A percentile compares a stretch with the other conserved stretches of the same genome.
These are phyloP conservation scores for Pelosia muscerda DNA, from an alignment of 2,888 invertebrate species.

Conservation along the genomic window DNA sequence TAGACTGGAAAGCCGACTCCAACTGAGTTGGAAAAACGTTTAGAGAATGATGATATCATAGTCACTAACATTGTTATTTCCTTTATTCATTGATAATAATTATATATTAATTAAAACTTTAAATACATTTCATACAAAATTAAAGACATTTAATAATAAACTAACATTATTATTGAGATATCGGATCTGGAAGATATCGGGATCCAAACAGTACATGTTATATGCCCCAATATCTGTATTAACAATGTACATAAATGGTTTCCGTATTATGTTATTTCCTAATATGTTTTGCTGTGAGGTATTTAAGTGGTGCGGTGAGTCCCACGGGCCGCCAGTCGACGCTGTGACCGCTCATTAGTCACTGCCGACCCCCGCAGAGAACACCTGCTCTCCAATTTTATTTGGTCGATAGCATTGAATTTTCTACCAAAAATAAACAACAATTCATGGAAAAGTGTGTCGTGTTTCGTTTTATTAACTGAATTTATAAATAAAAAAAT, in stretches of 20 bases:
- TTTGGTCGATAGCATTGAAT: slow-evolving; percentile 58
- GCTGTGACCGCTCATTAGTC: slow-evolving; percentile 73
- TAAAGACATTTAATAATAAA: no score
- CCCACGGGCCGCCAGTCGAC: slow-evolving; percentile 62
- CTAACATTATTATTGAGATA: no score
- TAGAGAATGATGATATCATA: no score
- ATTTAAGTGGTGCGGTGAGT: slow-evolving; percentile 52
- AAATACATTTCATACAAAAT: no score
- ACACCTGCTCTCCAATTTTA: slow-evolving; percentile 64
- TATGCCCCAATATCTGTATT: no score
- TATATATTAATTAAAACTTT: no score
- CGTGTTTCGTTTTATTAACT: neutral
- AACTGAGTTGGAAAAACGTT: no score
- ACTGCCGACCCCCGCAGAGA: slow-evolving; percentile 57
- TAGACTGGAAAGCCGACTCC: no score
- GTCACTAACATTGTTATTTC: no score
- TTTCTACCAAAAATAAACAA: slow-evolving; percentile 57
- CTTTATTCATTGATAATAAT: no score
- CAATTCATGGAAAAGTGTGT: neutral
- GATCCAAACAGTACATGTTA: no score
- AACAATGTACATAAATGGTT: slow-evolving; percentile 12
- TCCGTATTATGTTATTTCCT: slow-evolving; percentile 28
- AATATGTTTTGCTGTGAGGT: slow-evolving; percentile 56
- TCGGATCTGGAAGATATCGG: no score
- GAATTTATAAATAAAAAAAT: neutral